Evolutionary conservation across 1,140 invertebrate species (phyloP).

Genomic region (Aphidius ervi): DNA sequence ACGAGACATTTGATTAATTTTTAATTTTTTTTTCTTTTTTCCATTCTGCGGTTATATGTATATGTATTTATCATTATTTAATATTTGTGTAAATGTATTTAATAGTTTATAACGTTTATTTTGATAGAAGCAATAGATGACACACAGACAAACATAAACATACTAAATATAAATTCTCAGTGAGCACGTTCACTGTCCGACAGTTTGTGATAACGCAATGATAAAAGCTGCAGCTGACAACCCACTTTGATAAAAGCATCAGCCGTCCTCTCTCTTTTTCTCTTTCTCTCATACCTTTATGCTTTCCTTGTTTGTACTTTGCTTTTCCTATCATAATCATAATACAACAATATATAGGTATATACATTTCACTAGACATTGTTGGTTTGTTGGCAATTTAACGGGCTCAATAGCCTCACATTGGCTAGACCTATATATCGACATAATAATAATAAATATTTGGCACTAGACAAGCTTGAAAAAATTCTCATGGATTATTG

Average conservation of each 20-base stretch:
- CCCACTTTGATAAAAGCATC: conserved; percentile 41
- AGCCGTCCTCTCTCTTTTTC: conserved; percentile 15
- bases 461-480: not conserved
- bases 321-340: not conserved
- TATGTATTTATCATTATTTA: no score
- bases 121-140: no score
- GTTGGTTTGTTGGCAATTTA: conserved; percentile 26
- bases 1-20: no score
- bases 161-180: no score
- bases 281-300: conserved; percentile 19
- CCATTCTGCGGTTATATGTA: no score
- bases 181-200: conserved; percentile 4
- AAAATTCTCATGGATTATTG: not conserved
- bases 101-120: no score
- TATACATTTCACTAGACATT: not conserved
- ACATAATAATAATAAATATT: not conserved
- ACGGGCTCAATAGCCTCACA: conserved; percentile 18
- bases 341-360: not conserved
- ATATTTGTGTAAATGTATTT: no score
- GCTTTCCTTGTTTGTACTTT: conserved; percentile 20
- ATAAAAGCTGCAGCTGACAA: conserved; percentile 47
- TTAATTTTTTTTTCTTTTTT: no score
- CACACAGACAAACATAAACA: no score
- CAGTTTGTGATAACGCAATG: conserved; percentile 34
- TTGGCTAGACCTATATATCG: conserved; percentile 13